Percentiles rank a stretch among this genome's conserved stretches.
phyloP scores from a whole-genome alignment of 1,140 invertebrate species.

The Micrasema minimum region DNA sequence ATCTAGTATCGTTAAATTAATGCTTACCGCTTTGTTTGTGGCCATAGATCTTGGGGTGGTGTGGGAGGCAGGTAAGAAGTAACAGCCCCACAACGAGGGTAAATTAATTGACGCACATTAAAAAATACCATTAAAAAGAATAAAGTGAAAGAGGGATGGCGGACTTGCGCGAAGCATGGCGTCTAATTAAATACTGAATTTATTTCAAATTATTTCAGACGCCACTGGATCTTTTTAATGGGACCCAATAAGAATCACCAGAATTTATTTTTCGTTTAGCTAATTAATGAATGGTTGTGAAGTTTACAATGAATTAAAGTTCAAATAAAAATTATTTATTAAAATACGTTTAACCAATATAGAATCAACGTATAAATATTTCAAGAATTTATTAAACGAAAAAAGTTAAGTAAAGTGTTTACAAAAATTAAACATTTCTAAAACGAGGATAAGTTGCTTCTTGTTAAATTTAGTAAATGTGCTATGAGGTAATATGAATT shows the following conservation, averaged over 20 bases:
- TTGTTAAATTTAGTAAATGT: too few species aligned
- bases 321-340: not conserved
- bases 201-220: conserved; percentile 30
- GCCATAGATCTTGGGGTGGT: not conserved
- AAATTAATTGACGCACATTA: conserved; percentile 50
- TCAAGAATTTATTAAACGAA: too few species aligned
- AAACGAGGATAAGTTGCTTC: too few species aligned
- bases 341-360: too few species aligned
- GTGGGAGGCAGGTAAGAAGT: not conserved
- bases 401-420: too few species aligned
- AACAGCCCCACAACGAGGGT: conserved; percentile 27
- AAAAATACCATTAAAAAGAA: conserved; percentile 49
- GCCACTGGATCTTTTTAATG: conserved; percentile 32
- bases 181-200: conserved; percentile 35
- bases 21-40: conserved; percentile 33
- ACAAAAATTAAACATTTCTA: too few species aligned
- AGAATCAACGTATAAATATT: too few species aligned
- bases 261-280: conserved; percentile 15
- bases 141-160: conserved; percentile 38
- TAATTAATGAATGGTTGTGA: not conserved
- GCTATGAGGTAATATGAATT: too few species aligned
- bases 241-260: conserved; percentile 17
- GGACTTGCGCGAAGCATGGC: conserved; percentile 1
- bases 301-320: not conserved
- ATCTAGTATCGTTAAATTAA: conserved; percentile 25